Evolutionary conservation across 2,797 vertebrate genomes (phyloP).

Genomic region (Parambassis ranga): DNA sequence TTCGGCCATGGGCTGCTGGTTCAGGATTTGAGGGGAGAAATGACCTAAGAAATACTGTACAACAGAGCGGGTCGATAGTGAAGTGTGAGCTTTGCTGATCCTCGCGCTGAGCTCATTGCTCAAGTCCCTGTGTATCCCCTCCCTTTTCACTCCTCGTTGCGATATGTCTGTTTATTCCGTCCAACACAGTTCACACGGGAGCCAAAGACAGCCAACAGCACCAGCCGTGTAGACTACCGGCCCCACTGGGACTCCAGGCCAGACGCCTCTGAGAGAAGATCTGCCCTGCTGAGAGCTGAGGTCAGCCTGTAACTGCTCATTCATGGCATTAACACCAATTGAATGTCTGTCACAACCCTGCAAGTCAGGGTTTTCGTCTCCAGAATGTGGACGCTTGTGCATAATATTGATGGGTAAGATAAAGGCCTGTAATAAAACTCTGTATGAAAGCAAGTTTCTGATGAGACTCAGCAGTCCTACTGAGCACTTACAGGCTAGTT

Average conservation of each 20-base stretch:
- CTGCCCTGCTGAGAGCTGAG: slow-evolving; percentile 74
- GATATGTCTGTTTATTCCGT: slow-evolving; percentile 60
- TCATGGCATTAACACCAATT: slow-evolving; percentile 58
- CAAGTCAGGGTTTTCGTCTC: slow-evolving; percentile 61
- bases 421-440: slow-evolving; percentile 62
- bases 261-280: slow-evolving; percentile 67
- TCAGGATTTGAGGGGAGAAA: slow-evolving; percentile 63
- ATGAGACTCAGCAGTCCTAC: slow-evolving; percentile 54
- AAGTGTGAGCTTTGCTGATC: slow-evolving; percentile 73
- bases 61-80: slow-evolving; percentile 59
- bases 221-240: slow-evolving; percentile 68
- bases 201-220: slow-evolving; percentile 65
- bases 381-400: slow-evolving; percentile 51
- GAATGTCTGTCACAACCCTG: slow-evolving; percentile 62
- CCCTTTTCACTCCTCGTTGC: slow-evolving; percentile 4
- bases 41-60: slow-evolving; percentile 64
- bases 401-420: slow-evolving; percentile 60
- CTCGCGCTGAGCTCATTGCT: slow-evolving; percentile 42
- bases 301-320: slow-evolving; percentile 69
- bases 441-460: slow-evolving; percentile 60
- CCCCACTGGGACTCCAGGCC: slow-evolving; percentile 68
- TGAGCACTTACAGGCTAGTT: slow-evolving; percentile 54
- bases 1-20: slow-evolving; percentile 45
- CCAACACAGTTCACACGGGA: slow-evolving; percentile 72
- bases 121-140: slow-evolving; percentile 9